Evolutionary conservation across 2,797 vertebrate genomes (phyloP).

Genomic region (Rhabdophis nuchalis): DNA sequence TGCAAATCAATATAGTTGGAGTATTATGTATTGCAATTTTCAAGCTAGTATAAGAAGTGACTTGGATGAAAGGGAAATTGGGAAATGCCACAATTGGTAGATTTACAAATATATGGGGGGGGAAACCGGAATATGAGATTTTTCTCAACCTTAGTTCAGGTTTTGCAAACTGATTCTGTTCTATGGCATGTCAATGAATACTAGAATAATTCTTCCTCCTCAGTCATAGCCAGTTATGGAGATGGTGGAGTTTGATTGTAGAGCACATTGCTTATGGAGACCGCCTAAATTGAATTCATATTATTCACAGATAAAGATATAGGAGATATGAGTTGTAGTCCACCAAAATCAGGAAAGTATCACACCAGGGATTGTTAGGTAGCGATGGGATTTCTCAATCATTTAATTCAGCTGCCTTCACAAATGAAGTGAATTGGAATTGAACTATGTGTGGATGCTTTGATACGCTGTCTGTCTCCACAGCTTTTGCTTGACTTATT

Average conservation of each 20-base stretch:
- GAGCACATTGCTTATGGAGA: too few species aligned
- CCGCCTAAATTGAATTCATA: neutral
- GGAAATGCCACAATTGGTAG: neutral
- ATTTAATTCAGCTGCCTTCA: neutral
- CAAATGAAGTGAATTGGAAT: neutral
- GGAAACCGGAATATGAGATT: neutral
- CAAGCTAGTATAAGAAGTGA: neutral
- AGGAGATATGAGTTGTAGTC: neutral
- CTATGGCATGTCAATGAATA: neutral
- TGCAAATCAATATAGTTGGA: neutral
- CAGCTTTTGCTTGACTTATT: neutral
- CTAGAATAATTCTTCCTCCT: neutral
- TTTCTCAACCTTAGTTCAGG: neutral
- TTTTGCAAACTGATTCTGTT: neutral
- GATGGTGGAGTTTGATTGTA: neutral
- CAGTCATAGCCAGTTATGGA: neutral
- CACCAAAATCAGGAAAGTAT: neutral
- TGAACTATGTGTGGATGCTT: neutral
- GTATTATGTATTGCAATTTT: neutral
- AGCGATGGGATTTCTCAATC: neutral
- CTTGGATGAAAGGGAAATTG: neutral
- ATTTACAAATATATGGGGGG: neutral
- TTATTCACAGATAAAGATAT: neutral
- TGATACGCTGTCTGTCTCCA: neutral
- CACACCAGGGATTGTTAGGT: neutral